Evolutionary conservation across 1,140 invertebrate genomes (phyloP), one percentile per base, ranked within the genome.

Genomic region (Lepidostoma basale): DNA sequence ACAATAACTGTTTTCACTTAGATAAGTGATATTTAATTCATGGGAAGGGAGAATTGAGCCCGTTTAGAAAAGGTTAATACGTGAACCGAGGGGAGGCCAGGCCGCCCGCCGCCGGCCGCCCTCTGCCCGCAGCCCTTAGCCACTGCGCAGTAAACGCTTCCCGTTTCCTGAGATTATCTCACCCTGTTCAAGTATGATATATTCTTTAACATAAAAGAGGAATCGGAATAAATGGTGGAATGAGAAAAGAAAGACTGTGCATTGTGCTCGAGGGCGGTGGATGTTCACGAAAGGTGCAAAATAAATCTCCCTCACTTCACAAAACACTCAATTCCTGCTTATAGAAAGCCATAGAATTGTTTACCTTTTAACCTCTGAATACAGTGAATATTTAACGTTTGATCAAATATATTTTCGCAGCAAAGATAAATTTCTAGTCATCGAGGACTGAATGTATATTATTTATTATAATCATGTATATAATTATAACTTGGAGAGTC

Each of bases 121-220:
- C n/a, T n/a, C n/a, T n/a, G n/a, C n/a, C n/a, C n/a, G n/a, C n/a
- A n/a, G n/a, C n/a, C n/a, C n/a, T n/a, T n/a, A 54, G 28, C 26
- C 23, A 30, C 49, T 30, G 20, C 49, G 23, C 23, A 54, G 16
- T 54, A 28, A 62, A 49, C 44, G 60, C 33, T 62, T 47, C 25
- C 12, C 58, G n/a, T 26, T 47, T 47, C 44, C 16, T 18, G 18
- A 16, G 28, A 63, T 63, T 25, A 63, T 36, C 42, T 63, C 28
- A n/a, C 44, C 60, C 40, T 44, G 25, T 23, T 62, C 26, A 20
- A 62, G 39, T 44, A 26, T 62, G 59, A 62, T 62, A 23, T 63
- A 63, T 49, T 63, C 60, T 26, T 16, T 18, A 14, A 25, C 18
- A 30, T 12, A 28, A 49, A 14, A 49, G 28, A 44, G 33, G 44